These are phyloP conservation scores for Alloplasta piceator DNA, from an alignment of 2,888 invertebrate species.

Conservation along the genomic window DNA sequence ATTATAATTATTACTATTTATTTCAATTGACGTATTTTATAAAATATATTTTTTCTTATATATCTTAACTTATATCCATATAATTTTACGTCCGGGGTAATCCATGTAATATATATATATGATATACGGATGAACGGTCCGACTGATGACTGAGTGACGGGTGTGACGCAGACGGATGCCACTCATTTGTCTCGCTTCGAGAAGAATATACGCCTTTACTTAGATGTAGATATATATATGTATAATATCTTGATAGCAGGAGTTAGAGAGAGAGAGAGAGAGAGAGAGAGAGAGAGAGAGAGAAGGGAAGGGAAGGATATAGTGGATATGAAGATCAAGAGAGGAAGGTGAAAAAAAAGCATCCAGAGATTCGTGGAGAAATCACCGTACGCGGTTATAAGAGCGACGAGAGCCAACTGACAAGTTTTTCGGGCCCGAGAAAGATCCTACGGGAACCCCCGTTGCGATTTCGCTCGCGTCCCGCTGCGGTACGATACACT, in stretches of 20 bases:
- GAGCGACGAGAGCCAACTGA: slow-evolving; percentile 70
- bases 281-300: slow-evolving; percentile 49
- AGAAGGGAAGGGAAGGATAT: slow-evolving; percentile 31
- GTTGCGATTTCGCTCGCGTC: slow-evolving; percentile 73
- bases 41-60: too few relatives aligned
- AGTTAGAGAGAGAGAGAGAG: too few relatives aligned
- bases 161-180: slow-evolving; percentile 83
- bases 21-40: too few relatives aligned
- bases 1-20: too few relatives aligned
- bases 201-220: too few relatives aligned
- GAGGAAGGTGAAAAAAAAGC: slow-evolving; percentile 18
- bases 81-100: too few relatives aligned
- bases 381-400: slow-evolving; percentile 34
- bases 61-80: too few relatives aligned
- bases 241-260: slow-evolving; percentile 16
- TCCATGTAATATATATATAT: too few relatives aligned
- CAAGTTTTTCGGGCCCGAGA: slow-evolving; percentile 76
- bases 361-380: too few relatives aligned
- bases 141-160: slow-evolving; percentile 81
- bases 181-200: slow-evolving; percentile 83
- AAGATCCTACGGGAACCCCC: slow-evolving; percentile 74
- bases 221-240: too few relatives aligned
- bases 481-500: slow-evolving; percentile 75
- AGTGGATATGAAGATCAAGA: slow-evolving; percentile 37
- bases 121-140: slow-evolving; percentile 79